Conservation (phyloP, 2,797 vertebrate genomes). For the Microctenopoma steveboyesi region DNA sequence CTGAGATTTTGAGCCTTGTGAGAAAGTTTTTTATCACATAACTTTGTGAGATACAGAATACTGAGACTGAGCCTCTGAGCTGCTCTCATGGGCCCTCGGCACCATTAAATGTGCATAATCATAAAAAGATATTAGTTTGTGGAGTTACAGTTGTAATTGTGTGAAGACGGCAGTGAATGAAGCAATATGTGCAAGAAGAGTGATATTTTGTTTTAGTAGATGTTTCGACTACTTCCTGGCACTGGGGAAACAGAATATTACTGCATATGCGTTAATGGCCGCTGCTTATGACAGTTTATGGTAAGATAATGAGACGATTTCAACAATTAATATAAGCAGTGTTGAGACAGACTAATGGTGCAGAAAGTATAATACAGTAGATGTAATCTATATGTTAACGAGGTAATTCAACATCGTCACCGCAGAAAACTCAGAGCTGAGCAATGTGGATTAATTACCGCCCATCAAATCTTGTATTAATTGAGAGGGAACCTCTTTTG, state of each 20-base stretch:
- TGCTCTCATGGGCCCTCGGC: slow-evolving; percentile 49
- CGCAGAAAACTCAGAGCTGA: slow-evolving; percentile 24
- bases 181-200: slow-evolving; percentile 49
- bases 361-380: slow-evolving; percentile 28
- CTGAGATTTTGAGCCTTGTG: slow-evolving; percentile 30
- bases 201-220: slow-evolving; percentile 49
- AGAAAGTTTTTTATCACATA: slow-evolving; percentile 43
- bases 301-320: slow-evolving; percentile 44
- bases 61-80: slow-evolving; percentile 28
- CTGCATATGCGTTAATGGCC: slow-evolving; percentile 57
- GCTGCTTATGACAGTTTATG: slow-evolving; percentile 46
- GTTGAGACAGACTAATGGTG: slow-evolving; percentile 39
- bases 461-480: slow-evolving; percentile 57
- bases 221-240: slow-evolving; percentile 32
- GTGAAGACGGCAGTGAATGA: slow-evolving; percentile 35
- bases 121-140: slow-evolving; percentile 66
- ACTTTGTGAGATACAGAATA: slow-evolving; percentile 4
- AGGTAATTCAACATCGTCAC: slow-evolving; percentile 44
- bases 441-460: slow-evolving; percentile 54
- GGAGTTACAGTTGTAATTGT: slow-evolving; percentile 44
- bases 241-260: slow-evolving; percentile 42
- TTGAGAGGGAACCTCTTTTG: slow-evolving; percentile 60
- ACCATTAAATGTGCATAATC: slow-evolving; percentile 39
- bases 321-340: slow-evolving; percentile 54
- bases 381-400: slow-evolving; percentile 31